Base-by-base conservation (phyloP, 2,888 invertebrate genomes). In the Thecophora atra region DNA sequence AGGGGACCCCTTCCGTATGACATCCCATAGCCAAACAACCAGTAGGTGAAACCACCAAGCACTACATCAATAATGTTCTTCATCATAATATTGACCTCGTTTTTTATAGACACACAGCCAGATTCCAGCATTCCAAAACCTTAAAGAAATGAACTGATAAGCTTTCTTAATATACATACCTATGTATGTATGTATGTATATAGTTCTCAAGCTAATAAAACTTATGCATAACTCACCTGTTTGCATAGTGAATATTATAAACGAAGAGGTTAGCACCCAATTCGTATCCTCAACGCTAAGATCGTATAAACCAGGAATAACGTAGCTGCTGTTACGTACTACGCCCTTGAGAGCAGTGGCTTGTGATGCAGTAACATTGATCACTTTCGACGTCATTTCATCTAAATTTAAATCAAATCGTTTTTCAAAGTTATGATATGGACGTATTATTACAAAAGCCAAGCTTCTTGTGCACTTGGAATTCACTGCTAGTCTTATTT, bases 61-160 rank as follows among this genome's bases (percentile, higher is more conserved):
- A 96, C 94, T 67, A 98, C 96, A 80, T 98, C 97, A 0, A 95
- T 94, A 0, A 96, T 91, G 81, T 97, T 97, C 86, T 98, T 98
- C 93, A 98, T 96, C 97, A 98, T 97, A 73, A 98, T 97, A 84
- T 97, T 97, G 0, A 96, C 96, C 88, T 97, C 97, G 83, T 97
- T 97, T 87, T 97, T 96, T 69, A 95, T 90, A 0, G 95, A 95
- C 0, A 97, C 97, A 79, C 94, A 95, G 1, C 97, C 97, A 0
- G 96, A 95, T 84, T 97, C 97, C 78, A 97, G 86, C 91, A 98
- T 93, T 0, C 97, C 97, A 81, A 97, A 98, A 26, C 97, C 96
- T 95, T 79, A 4, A 82, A 66, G 21, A 30, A 30, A 42, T 37
- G 19, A 13, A 42, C n/a, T 11, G 17, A 51, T n/a, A n/a, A n/a